Evolutionary conservation across 92 coral and sea anemone genomes (phyloP), one percentile per base, ranked within the genome.

Genomic region (Epizoanthus stellaris): DNA sequence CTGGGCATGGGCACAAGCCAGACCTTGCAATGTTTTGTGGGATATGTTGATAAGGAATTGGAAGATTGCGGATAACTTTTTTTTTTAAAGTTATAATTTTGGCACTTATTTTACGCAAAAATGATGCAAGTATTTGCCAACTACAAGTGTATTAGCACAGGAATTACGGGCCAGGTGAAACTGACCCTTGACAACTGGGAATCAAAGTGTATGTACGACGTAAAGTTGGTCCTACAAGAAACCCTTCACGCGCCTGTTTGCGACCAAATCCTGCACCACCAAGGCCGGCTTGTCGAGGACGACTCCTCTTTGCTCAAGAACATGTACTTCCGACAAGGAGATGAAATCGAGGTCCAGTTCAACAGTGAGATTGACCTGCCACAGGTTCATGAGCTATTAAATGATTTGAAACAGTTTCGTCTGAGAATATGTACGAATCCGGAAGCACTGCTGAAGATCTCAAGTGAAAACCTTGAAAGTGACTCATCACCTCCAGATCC

Each of bases 281-380:
- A 86, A 34, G 92, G 84, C 17, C 60, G 73, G 10, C 68, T 60
- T 4, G 42, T 90, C 53, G 82, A 45, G 38, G 88, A 87, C 75
- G 77, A 90, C 75, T 72, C 42, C 0, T 59, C 83, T 52, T 76
- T 75, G 6, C 85, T 93, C 2, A 72, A 73, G 62, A 77, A 80
- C 67, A 69, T 90, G 64, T 93, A 93, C 61, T 82, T 93, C 2
- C 92, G 96, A 12, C 82, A 93, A 66, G 93, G 93, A 17, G 96
- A 93, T 75, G 19, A 59, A 12, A 6, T 90, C 2, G 34, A 21
- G 14, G 85, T 93, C 19, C 82, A 88, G 20, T 93, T 76, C 58
- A 34, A 34, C 70, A 66, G 7, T 66, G 39, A 66, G 14, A 38
- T 30, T 8, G 70, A 66, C 8, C 16, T 66, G 2, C 70, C 40